A percentile compares a stretch with the other conserved stretches of the same genome.
Conservation (phyloP, 2,797 vertebrate genomes). For the Poecilia gillii region DNA sequence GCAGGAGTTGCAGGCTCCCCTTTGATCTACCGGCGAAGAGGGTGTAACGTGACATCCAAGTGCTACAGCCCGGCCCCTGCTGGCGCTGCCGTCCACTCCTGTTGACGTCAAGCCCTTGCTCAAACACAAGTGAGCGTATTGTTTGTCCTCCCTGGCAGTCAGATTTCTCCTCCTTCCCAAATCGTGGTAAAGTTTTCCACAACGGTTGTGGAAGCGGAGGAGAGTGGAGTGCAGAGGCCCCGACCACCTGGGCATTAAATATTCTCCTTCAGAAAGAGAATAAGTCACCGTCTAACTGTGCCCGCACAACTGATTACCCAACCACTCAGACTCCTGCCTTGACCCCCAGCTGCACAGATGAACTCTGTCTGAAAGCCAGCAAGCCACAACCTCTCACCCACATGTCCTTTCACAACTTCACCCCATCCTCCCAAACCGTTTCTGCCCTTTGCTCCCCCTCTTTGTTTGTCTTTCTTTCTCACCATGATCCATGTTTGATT, state of each 20-base stretch:
- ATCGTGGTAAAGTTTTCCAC: constrained; percentile 61
- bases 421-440: constrained; percentile 53
- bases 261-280: constrained; percentile 4
- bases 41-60: constrained; percentile 57
- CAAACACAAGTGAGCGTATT: constrained; percentile 69
- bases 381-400: constrained; percentile 40
- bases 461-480: constrained; percentile 67
- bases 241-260: constrained; percentile 8
- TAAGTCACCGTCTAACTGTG: constrained; percentile 1
- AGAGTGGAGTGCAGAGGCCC: constrained; percentile 5
- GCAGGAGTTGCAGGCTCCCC: constrained; percentile 25
- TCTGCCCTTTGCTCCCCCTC: constrained; percentile 63
- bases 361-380: constrained; percentile 42
- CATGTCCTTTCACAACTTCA: constrained; percentile 34
- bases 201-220: constrained; percentile 50
- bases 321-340: constrained; percentile 38
- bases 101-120: constrained; percentile 68
- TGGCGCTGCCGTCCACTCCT: constrained; percentile 54
- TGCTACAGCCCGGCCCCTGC: constrained; percentile 29
- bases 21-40: constrained; percentile 44
- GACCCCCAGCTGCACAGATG: constrained; percentile 41
- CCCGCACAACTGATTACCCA: constrained; percentile 9
- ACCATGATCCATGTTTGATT: constrained; percentile 58
- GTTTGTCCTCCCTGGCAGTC: constrained; percentile 65
- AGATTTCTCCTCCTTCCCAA: constrained; percentile 48